A percentile compares a stretch with the other conserved stretches of the same genome.
These are phyloP conservation scores for Apeltes quadracus DNA, from an alignment of 2,113 vertebrate species.

Conservation along the genomic window DNA sequence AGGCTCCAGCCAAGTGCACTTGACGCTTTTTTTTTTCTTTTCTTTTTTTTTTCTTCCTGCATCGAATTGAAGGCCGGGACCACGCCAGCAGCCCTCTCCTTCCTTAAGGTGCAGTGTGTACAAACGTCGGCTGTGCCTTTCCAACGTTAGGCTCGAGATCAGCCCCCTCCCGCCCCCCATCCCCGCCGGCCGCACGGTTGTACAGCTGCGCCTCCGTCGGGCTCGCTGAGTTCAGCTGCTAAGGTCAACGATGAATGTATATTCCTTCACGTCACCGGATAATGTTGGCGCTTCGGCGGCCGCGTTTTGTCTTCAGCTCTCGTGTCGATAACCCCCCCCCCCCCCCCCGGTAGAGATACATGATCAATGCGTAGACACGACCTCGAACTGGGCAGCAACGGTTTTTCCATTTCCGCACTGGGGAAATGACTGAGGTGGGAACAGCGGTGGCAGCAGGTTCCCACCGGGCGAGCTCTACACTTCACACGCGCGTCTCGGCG, in stretches of 20 bases:
- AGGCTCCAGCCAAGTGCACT: constrained; percentile 71
- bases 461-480: constrained; percentile 54
- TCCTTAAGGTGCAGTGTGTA: constrained; percentile 44
- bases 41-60: constrained; percentile 18
- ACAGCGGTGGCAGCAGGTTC: constrained; percentile 42
- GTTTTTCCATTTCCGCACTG: constrained; percentile 54
- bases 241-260: constrained; percentile 83
- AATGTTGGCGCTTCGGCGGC: constrained; percentile 46
- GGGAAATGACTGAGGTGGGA: constrained; percentile 37
- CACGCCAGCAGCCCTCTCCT: constrained; percentile 61
- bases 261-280: constrained; percentile 59
- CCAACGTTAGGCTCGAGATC: constrained; percentile 11
- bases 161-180: too few species aligned
- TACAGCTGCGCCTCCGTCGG: constrained; percentile 51
- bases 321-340: constrained; percentile 29
- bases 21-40: constrained; percentile 59
- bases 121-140: constrained; percentile 31
- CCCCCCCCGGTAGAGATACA: constrained; percentile 30
- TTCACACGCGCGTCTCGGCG: constrained; percentile 55
- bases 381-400: constrained; percentile 45
- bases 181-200: constrained; percentile 17
- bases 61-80: constrained; percentile 69
- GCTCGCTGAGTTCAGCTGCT: constrained; percentile 80
- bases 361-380: constrained; percentile 23
- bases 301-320: constrained; percentile 55